A percentile compares a stretch with the other conserved stretches of the same genome.
Conservation (phyloP, 1,140 invertebrate genomes). For the Metopolophium dirhodum region DNA sequence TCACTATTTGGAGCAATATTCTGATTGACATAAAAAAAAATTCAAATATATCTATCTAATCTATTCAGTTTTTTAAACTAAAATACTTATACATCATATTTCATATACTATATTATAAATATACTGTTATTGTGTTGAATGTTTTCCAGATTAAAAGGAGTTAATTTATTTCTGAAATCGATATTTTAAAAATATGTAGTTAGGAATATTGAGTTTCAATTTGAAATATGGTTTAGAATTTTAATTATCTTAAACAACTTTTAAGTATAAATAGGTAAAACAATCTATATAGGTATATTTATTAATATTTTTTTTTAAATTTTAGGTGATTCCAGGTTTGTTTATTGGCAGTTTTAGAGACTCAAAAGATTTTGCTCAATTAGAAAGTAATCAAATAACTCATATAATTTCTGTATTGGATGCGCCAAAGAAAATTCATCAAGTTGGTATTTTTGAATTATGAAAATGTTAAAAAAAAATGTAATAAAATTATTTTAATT, state of each 20-base stretch:
- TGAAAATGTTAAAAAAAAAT: neutral
- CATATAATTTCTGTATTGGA: constrained; percentile 96
- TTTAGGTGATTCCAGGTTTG: constrained; percentile 82
- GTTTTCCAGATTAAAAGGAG: too few species aligned
- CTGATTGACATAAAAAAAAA: too few species aligned
- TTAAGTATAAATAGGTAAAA: neutral
- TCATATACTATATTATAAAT: too few species aligned
- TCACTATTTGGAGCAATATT: too few species aligned
- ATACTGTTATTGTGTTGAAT: too few species aligned
- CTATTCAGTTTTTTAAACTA: too few species aligned
- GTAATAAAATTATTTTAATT: neutral
- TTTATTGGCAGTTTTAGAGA: constrained; percentile 90
- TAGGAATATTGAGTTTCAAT: neutral
- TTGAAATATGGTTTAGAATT: neutral
- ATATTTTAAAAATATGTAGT: too few species aligned
- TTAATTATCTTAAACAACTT: neutral
- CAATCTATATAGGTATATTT: neutral
- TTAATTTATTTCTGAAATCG: neutral
- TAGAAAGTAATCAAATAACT: constrained; percentile 88
- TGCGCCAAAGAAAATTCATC: constrained; percentile 82
- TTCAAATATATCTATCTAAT: too few species aligned
- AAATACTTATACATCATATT: too few species aligned
- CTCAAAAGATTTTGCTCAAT: constrained; percentile 87
- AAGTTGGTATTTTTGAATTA: constrained; percentile 69
- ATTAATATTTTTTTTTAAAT: constrained; percentile 5